phyloP scores from a whole-genome alignment of 2,113 vertebrate species.

The Grus americana region DNA sequence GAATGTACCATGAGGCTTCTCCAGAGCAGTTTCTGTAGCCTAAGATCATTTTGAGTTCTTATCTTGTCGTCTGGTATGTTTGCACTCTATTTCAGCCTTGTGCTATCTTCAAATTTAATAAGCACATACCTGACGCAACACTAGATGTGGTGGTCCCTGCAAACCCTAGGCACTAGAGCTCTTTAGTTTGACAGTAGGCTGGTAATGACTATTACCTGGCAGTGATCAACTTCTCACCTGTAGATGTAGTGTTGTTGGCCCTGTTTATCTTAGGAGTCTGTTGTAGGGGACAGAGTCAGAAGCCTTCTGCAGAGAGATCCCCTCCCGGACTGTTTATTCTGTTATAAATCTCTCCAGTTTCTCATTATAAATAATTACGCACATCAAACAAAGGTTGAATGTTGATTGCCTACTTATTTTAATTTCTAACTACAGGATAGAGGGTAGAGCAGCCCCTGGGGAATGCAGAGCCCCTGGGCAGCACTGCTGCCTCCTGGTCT shows the following conservation, averaged over 20 bases:
- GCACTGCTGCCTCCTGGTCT: background rate
- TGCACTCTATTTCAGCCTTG: background rate
- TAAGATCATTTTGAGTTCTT: background rate
- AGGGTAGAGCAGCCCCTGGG: background rate
- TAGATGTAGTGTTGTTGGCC: background rate
- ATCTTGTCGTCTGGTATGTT: background rate
- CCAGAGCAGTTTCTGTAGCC: background rate
- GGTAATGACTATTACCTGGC: background rate
- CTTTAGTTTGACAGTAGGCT: background rate
- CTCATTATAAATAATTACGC: background rate
- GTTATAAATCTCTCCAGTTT: background rate
- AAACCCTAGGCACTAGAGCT: background rate
- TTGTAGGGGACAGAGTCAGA: background rate
- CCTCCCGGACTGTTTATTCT: background rate
- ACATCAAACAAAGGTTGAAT: background rate
- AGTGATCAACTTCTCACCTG: background rate
- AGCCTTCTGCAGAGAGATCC: background rate
- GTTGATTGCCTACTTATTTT: background rate
- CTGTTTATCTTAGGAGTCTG: background rate
- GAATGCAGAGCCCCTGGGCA: background rate
- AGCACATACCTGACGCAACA: background rate
- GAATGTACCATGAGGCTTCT: background rate
- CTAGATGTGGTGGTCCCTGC: background rate
- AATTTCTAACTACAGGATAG: background rate
- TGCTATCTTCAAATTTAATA: background rate